Evolutionary conservation across 2,888 invertebrate species (phyloP).

Genomic region (Synergus itoensis): DNA sequence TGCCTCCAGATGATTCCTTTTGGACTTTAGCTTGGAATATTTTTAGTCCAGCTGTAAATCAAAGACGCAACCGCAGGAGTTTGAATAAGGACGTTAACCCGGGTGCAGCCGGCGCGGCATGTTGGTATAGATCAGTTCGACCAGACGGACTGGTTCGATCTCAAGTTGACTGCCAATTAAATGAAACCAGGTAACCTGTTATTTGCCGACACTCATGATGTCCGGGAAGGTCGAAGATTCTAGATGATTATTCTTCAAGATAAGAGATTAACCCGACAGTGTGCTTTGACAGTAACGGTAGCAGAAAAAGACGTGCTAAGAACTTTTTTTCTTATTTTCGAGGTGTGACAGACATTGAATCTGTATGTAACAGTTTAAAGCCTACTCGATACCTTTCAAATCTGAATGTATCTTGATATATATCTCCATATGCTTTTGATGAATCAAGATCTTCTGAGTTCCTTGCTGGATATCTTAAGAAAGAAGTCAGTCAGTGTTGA

Average conservation of each 20-base stretch:
- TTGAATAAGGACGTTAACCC: constrained; percentile 32
- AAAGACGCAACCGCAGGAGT: neutral
- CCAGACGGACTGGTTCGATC: constrained; percentile 67
- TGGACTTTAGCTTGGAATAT: neutral
- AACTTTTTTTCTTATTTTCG: constrained; percentile 19
- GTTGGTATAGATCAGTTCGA: constrained; percentile 68
- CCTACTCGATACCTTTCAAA: neutral
- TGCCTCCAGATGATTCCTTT: neutral
- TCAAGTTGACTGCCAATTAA: constrained; percentile 59
- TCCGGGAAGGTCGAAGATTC: constrained; percentile 42
- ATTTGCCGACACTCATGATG: constrained; percentile 55
- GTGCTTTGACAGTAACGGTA: constrained; percentile 11
- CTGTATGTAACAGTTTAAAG: neutral
- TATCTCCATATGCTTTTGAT: neutral
- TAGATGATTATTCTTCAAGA: constrained; percentile 28
- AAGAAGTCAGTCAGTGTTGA: neutral
- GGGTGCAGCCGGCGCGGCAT: constrained; percentile 8
- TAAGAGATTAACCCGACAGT: constrained; percentile 9
- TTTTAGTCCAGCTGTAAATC: neutral
- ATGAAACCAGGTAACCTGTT: constrained; percentile 62
- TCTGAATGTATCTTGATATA: neutral
- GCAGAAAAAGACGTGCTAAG: constrained; percentile 3
- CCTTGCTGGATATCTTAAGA: neutral
- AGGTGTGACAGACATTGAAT: neutral
- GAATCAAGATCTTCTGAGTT: neutral